Conservation (phyloP, 2,888 invertebrate genomes). For the Abrostola triplasia region DNA sequence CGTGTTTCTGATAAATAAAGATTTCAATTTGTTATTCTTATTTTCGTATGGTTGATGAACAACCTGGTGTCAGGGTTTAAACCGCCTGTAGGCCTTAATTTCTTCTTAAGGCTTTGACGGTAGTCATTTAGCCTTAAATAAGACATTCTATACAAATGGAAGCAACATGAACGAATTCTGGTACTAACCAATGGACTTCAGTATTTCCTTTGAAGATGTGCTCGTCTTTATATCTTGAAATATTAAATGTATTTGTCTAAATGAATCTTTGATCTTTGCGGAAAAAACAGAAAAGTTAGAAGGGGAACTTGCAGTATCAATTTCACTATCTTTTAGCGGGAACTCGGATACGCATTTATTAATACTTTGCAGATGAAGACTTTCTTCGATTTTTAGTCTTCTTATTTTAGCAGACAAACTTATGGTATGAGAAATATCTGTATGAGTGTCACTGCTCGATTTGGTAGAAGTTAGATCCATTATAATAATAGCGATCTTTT, state of each 20-base stretch:
- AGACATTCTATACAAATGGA: too few relatives aligned
- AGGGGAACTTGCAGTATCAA: constrained; percentile 20
- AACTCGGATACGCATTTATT: constrained; percentile 27
- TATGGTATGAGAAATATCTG: constrained; percentile 21
- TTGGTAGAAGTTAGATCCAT: constrained; percentile 34
- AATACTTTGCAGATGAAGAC: constrained; percentile 62
- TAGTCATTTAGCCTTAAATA: too few relatives aligned
- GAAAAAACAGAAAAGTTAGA: constrained; percentile 59
- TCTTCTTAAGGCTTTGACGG: too few relatives aligned
- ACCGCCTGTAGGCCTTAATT: too few relatives aligned
- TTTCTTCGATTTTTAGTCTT: constrained; percentile 80
- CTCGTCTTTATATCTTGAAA: constrained; percentile 73
- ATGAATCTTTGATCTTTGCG: constrained; percentile 62
- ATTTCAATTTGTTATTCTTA: too few relatives aligned
- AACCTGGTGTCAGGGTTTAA: too few relatives aligned
- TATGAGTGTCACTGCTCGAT: constrained; percentile 14
- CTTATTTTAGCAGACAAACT: constrained; percentile 68
- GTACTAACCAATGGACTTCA: constrained; percentile 67
- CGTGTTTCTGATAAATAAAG: too few relatives aligned
- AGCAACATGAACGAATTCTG: background rate
- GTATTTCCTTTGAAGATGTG: constrained; percentile 62
- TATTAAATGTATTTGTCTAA: constrained; percentile 63
- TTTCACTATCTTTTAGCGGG: constrained; percentile 9
- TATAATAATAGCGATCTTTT: background rate
- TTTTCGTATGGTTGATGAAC: too few relatives aligned